Conservation (phyloP, 2,888 invertebrate species). For the Crematogaster levior region DNA sequence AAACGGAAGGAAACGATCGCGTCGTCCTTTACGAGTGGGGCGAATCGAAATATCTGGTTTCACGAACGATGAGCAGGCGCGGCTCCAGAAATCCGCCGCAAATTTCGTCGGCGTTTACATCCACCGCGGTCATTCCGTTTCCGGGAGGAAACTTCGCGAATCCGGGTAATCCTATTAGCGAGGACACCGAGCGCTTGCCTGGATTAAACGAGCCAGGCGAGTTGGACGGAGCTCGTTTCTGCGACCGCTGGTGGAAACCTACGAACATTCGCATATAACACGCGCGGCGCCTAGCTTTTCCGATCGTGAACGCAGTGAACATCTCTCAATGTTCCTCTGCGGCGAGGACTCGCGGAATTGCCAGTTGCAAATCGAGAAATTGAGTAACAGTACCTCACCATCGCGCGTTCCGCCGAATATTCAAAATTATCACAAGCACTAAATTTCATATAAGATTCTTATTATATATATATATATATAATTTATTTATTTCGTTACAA, state of each 20-base stretch:
- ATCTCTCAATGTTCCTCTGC: conserved; percentile 22
- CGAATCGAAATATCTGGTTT: conserved; percentile 50
- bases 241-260: conserved; percentile 70
- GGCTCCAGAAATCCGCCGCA: conserved; percentile 60
- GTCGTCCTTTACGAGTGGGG: conserved; percentile 7
- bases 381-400: not conserved
- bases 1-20: not conserved
- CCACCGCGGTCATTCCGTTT: conserved; percentile 60
- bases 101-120: conserved; percentile 67
- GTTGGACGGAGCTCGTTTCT: conserved; percentile 59
- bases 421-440: conserved; percentile 5
- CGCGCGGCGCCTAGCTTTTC: conserved; percentile 7
- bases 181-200: conserved; percentile 71
- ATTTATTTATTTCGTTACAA: not conserved
- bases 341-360: conserved; percentile 31
- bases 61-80: conserved; percentile 24
- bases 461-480: too few relatives aligned
- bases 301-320: conserved; percentile 49
- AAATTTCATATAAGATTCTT: too few relatives aligned
- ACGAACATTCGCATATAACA: conserved; percentile 46
- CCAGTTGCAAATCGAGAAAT: conserved; percentile 6
- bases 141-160: conserved; percentile 71
- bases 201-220: conserved; percentile 66
- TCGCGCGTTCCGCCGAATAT: not conserved
- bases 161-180: conserved; percentile 75